A percentile compares a stretch with the other conserved stretches of the same genome.
Evolutionary conservation across 2,113 vertebrate species (phyloP).

Genomic region (Engystomops pustulosus): DNA sequence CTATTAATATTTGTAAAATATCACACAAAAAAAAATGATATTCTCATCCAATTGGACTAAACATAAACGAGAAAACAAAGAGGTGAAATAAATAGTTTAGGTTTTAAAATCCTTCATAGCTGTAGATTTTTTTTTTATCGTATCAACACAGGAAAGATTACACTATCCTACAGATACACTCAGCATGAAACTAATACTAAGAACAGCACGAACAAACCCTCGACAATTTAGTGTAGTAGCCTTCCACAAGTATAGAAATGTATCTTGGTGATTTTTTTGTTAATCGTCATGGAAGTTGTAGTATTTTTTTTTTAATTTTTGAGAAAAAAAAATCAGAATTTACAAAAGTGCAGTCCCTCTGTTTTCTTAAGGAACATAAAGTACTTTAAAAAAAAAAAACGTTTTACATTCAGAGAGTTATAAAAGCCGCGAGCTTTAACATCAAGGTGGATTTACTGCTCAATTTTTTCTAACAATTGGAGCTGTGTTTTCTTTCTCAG

Average conservation of each 20-base stretch:
- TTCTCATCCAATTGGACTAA: no score
- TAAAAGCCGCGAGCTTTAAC: conserved; percentile 53
- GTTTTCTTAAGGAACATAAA: conserved; percentile 46
- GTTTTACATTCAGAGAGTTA: conserved; percentile 49
- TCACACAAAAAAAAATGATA: no score
- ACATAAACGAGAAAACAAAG: no score
- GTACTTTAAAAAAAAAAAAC: conserved; percentile 48
- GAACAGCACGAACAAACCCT: conserved; percentile 3
- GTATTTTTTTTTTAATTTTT: no score
- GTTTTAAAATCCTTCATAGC: no score
- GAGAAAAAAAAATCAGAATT: background rate
- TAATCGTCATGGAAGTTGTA: no score
- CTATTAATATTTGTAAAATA: no score
- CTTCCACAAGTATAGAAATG: no score
- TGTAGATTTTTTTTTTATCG: no score
- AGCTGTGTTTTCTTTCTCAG: conserved; percentile 56
- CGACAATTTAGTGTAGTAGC: conserved; percentile 7
- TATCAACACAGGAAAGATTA: background rate
- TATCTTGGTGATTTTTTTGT: no score
- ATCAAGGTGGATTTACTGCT: conserved; percentile 58
- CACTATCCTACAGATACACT: background rate
- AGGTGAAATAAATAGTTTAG: no score
- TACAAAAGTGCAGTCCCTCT: background rate
- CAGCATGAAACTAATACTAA: conserved; percentile 4
- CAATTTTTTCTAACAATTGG: conserved; percentile 56